Evolutionary conservation across 2,888 invertebrate species (phyloP).

Genomic region (Xylota sylvarum): DNA sequence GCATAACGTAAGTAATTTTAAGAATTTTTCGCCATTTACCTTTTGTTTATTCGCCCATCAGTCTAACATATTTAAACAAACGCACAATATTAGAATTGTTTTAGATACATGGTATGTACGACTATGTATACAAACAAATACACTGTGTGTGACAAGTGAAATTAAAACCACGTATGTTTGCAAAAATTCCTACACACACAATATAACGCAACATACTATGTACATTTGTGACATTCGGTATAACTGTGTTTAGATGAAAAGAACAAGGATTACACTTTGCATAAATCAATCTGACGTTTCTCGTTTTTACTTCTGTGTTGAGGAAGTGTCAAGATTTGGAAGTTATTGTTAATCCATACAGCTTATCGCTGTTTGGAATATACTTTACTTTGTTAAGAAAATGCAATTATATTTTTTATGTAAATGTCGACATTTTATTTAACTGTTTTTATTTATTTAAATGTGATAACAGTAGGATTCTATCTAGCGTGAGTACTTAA

Average conservation of each 20-base stretch:
- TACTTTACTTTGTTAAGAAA: constrained; percentile 1
- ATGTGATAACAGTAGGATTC: constrained; percentile 6
- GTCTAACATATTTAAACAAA: neutral
- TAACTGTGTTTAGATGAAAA: neutral
- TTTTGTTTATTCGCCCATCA: constrained; percentile 15
- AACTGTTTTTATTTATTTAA: neutral
- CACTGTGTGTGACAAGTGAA: constrained; percentile 9
- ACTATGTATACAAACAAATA: no score
- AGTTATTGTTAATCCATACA: constrained; percentile 2
- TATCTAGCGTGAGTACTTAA: constrained; percentile 17
- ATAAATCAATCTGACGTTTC: constrained; percentile 37
- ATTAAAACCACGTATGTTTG: constrained; percentile 12
- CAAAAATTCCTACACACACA: neutral
- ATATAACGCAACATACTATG: neutral
- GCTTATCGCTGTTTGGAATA: neutral
- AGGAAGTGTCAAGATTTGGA: neutral
- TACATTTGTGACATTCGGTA: constrained; percentile 5
- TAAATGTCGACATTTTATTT: constrained; percentile 5
- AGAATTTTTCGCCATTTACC: neutral
- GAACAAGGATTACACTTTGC: constrained; percentile 7
- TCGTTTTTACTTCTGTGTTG: neutral
- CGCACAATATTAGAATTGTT: neutral
- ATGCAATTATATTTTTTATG: constrained; percentile 15
- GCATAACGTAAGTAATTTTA: constrained; percentile 6
- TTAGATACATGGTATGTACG: no score